phyloP scores from a whole-genome alignment of 2,113 vertebrate species.

The Cyanoramphus novaezelandiae region DNA sequence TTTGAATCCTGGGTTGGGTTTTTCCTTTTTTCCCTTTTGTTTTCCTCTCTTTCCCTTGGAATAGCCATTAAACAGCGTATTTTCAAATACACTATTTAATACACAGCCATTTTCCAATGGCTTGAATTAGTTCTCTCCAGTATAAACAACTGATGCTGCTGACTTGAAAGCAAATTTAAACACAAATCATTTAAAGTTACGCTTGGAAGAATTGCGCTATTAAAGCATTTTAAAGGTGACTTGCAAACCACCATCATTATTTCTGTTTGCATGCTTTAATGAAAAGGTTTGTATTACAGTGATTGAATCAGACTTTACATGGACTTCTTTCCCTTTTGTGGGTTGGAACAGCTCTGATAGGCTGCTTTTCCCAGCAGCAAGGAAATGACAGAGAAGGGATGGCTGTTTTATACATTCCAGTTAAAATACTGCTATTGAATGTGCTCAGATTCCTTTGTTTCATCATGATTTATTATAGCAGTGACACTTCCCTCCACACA shows the following conservation, averaged over 20 bases:
- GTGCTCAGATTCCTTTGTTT: background rate
- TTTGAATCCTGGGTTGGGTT: background rate
- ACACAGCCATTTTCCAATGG: background rate
- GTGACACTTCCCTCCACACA: background rate
- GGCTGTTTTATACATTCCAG: background rate
- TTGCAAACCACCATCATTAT: background rate
- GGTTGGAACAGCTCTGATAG: background rate
- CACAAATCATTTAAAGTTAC: background rate
- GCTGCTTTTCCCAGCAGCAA: background rate
- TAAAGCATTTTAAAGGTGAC: background rate
- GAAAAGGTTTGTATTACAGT: background rate
- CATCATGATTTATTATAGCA: background rate
- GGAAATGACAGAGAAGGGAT: background rate
- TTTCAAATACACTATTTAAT: background rate
- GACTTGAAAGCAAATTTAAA: background rate
- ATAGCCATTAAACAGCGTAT: background rate
- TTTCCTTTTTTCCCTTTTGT: background rate
- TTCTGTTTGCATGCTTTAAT: background rate
- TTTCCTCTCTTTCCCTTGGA: background rate
- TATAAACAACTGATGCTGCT: background rate
- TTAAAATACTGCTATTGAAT: conserved; percentile 1
- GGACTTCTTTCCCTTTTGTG: background rate
- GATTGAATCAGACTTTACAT: background rate
- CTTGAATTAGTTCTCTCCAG: background rate
- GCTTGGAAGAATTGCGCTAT: background rate